Percentiles rank a stretch among this genome's conserved stretches.
Conservation (phyloP, 2,888 invertebrate genomes). For the Synanthedon andrenaeformis region DNA sequence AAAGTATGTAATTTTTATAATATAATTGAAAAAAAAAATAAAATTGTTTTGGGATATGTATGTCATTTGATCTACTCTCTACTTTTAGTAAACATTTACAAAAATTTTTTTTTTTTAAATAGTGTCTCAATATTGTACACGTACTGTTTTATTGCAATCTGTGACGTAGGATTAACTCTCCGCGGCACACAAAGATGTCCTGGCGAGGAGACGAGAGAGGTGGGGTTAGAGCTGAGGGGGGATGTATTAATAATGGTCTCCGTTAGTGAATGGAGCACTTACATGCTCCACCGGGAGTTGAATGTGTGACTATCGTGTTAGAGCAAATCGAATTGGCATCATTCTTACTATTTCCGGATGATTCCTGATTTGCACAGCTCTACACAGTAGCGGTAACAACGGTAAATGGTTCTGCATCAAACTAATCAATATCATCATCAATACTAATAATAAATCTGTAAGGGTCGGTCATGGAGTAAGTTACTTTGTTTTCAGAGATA, state of each 20-base stretch:
- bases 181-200: constrained; percentile 54
- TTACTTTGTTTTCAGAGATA: no score
- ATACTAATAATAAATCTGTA: no score
- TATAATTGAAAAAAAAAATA: no score
- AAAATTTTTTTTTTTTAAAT: no score
- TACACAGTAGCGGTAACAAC: constrained; percentile 2
- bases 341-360: constrained; percentile 10
- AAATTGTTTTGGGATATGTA: no score
- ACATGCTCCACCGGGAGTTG: constrained; percentile 61
- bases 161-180: constrained; percentile 53
- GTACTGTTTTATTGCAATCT: background rate
- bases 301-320: constrained; percentile 66
- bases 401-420: no score
- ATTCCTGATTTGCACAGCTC: constrained; percentile 17
- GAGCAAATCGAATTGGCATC: constrained; percentile 63
- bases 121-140: no score
- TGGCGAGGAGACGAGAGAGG: constrained; percentile 47
- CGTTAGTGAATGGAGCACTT: constrained; percentile 65
- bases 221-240: constrained; percentile 13
- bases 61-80: no score
- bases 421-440: no score
- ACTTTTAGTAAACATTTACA: no score
- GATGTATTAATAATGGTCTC: constrained; percentile 65
- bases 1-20: no score
- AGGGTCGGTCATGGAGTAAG: no score